Evolutionary conservation across 2,888 invertebrate genomes (phyloP), one percentile per base, ranked within the genome.

Genomic region (Ellobium chinense): DNA sequence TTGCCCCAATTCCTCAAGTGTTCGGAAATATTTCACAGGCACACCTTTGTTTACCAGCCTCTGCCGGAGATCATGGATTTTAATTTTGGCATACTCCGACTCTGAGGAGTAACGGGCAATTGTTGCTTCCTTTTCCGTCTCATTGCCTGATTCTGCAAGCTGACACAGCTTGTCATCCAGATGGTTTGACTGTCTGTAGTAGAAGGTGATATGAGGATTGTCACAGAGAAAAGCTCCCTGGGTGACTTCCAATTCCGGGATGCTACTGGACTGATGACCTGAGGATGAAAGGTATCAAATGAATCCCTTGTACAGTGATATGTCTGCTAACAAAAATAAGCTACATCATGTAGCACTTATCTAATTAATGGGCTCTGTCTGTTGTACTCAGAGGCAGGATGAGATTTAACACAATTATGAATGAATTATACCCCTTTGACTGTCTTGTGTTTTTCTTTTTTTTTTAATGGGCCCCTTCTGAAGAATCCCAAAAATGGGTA

Each of bases 31-130:
- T 65, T 89, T 88, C 54, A 92, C 90, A 0, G 90, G 87, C 14
- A 91, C 81, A 4, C 92, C 92, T 66, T 89, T 89, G 81, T 92
- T 92, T 7, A 91, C 90, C 29, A 93, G 89, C 65, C 89, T 84
- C 82, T 90, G 88, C 75, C 92, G 92, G n/a, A 92, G 82, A 63
- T 89, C 89, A 24, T 88, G 77, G 4, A 92, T 87, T 78, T 89
- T 91, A 21, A 88, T 65, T 31, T 86, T 86, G 0, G 88, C 88
- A 81, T 89, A 87, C 29, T 90, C 90, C 62, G 70, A 76, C 56
- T 83, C 83, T 31, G 81, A 29, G 1, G 27, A 75, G 31, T 69
- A 75, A 2, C 36, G 0, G 7, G 29, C 46, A 24, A 75, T 21
- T 29, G 68, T 36, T 2, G 24, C 12, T 4, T 91, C 89, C 5